phyloP scores from a whole-genome alignment of 2,888 invertebrate species.

The Rhamnusium bicolor region DNA sequence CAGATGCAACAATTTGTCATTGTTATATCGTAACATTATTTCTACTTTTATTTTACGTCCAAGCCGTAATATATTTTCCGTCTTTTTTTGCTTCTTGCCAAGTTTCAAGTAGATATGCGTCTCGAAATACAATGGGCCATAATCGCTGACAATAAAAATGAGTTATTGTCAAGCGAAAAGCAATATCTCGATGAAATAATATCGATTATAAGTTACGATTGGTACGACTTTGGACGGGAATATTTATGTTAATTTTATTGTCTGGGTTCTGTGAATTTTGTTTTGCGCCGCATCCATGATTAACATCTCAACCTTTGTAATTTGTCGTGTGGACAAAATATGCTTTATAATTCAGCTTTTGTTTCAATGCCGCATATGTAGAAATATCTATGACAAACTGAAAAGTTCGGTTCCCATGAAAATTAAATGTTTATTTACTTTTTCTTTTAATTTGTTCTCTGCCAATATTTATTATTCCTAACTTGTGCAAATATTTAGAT shows the following conservation, averaged over 20 bases:
- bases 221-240: slow-evolving; percentile 31
- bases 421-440: background rate
- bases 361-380: slow-evolving; percentile 6
- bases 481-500: no score
- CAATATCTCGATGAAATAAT: slow-evolving; percentile 39
- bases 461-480: background rate
- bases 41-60: background rate
- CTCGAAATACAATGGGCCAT: slow-evolving; percentile 37
- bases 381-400: background rate
- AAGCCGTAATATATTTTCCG: slow-evolving; percentile 10
- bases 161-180: slow-evolving; percentile 19
- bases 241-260: slow-evolving; percentile 42
- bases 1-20: slow-evolving; percentile 3
- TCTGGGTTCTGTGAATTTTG: slow-evolving; percentile 33
- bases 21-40: slow-evolving; percentile 8
- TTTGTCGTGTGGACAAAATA: slow-evolving; percentile 20
- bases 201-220: slow-evolving; percentile 37
- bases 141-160: slow-evolving; percentile 38
- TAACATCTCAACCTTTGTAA: slow-evolving; percentile 9
- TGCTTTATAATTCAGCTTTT: slow-evolving; percentile 3
- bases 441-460: background rate
- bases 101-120: slow-evolving; percentile 3
- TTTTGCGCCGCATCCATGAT: slow-evolving; percentile 18
- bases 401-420: background rate
- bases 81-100: slow-evolving; percentile 11